Conservation (phyloP, 2,888 invertebrate species). For the Teinopalpus imperialis region DNA sequence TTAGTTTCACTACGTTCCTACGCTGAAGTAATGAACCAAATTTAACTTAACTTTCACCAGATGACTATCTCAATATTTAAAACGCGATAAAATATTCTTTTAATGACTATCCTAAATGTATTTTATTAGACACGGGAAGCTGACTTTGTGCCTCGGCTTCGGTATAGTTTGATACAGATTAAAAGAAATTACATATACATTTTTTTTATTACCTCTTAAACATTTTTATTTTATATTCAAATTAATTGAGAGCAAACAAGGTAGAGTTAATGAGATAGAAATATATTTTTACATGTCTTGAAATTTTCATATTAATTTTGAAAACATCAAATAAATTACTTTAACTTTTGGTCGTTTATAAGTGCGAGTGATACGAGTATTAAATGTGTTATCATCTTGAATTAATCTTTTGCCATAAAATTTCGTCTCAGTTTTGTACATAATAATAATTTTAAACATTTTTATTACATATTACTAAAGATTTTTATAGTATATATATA, state of each 20-base stretch:
- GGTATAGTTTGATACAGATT: constrained; percentile 61
- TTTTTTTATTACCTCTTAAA: constrained; percentile 59
- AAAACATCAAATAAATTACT: constrained; percentile 8
- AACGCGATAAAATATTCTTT: constrained; percentile 78
- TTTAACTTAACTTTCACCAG: constrained; percentile 74
- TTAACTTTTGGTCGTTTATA: background rate
- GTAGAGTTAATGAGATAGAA: constrained; percentile 54
- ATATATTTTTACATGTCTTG: constrained; percentile 45
- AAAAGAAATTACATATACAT: constrained; percentile 64
- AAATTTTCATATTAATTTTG: constrained; percentile 22
- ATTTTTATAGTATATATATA: too few relatives aligned
- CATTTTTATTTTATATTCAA: constrained; percentile 65
- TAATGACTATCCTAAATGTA: constrained; percentile 68
- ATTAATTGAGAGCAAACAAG: constrained; percentile 76
- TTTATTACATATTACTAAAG: too few relatives aligned
- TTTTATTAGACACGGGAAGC: constrained; percentile 66
- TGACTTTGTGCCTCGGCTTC: constrained; percentile 40
- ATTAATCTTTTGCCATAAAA: too few relatives aligned
- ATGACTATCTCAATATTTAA: constrained; percentile 79
- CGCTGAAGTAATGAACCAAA: constrained; percentile 63
- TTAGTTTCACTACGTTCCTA: constrained; percentile 56
- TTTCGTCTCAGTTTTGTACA: too few relatives aligned
- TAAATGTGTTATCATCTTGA: too few relatives aligned
- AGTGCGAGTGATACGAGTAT: background rate
- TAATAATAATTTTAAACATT: too few relatives aligned